Percentiles rank a stretch among this genome's conserved stretches.
phyloP scores from a whole-genome alignment of 2,113 vertebrate species.

The Vulpes ferrilata region DNA sequence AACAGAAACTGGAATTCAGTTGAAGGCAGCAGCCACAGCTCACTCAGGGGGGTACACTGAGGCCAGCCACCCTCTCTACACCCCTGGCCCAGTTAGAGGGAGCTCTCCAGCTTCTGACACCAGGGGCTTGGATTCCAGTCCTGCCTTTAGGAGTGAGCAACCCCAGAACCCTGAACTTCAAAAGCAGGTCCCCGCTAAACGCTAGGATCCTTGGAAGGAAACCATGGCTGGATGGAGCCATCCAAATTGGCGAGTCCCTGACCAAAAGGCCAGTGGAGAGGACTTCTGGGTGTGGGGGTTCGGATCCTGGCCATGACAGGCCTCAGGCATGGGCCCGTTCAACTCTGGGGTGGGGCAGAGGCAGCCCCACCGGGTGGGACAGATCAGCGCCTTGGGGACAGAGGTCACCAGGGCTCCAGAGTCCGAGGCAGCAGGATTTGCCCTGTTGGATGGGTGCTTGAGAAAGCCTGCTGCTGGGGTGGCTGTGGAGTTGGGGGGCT shows the following conservation, averaged over 20 bases:
- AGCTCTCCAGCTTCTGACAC: accelerated
- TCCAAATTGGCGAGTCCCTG: neutral
- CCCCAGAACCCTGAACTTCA: accelerated
- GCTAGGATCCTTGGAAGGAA: neutral
- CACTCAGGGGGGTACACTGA: accelerated
- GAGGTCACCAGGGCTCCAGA: neutral
- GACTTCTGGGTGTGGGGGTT: neutral
- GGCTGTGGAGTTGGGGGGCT: neutral
- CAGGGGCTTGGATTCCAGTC: neutral
- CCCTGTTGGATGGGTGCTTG: too few species aligned
- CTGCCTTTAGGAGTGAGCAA: neutral
- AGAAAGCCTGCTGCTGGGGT: neutral
- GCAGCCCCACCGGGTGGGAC: neutral
- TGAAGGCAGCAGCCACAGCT: too few species aligned
- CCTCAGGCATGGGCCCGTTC: neutral
- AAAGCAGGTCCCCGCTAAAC: neutral
- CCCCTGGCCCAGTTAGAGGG: neutral
- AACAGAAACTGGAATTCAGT: too few species aligned
- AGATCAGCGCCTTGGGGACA: neutral
- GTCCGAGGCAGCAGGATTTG: neutral
- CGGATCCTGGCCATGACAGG: neutral
- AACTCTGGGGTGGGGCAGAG: neutral
- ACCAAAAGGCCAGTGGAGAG: neutral
- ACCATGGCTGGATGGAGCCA: neutral
- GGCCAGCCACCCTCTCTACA: neutral